A percentile compares a stretch with the other conserved stretches of the same genome.
Conservation (phyloP, 2,888 invertebrate genomes). For the Uropetala carovei region DNA sequence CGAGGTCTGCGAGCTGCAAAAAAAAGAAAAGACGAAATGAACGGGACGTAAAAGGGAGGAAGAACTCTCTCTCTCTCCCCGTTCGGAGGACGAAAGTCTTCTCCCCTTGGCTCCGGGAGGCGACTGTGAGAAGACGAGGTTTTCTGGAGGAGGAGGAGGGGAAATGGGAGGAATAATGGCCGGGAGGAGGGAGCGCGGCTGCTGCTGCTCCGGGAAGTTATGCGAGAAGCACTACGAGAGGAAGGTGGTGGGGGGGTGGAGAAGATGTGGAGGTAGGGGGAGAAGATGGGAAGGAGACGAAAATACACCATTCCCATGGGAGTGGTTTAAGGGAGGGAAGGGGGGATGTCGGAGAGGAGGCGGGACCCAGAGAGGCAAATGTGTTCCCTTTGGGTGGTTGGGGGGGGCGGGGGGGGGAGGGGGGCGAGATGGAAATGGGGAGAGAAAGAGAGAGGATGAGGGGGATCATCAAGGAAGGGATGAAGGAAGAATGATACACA, state of each 20-base stretch:
- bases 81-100: no score
- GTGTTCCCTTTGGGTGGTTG: no score
- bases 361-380: background rate
- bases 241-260: background rate
- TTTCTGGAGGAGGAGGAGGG: background rate
- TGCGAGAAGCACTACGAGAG: background rate
- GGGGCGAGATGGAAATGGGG: no score
- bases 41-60: no score
- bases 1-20: no score
- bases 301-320: background rate
- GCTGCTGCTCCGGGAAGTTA: no score
- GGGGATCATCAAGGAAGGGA: background rate
- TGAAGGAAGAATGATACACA: background rate
- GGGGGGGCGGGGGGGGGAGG: no score
- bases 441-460: no score
- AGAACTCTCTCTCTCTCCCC: no score
- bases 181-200: background rate
- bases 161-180: background rate
- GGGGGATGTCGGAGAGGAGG: background rate
- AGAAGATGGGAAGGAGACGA: background rate
- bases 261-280: background rate
- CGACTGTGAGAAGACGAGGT: background rate
- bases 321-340: background rate
- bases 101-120: background rate
- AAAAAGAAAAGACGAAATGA: no score